Percentiles rank a stretch among this genome's conserved stretches.
Conservation (phyloP, 2,888 invertebrate species). For the Rhodophaea formosa region DNA sequence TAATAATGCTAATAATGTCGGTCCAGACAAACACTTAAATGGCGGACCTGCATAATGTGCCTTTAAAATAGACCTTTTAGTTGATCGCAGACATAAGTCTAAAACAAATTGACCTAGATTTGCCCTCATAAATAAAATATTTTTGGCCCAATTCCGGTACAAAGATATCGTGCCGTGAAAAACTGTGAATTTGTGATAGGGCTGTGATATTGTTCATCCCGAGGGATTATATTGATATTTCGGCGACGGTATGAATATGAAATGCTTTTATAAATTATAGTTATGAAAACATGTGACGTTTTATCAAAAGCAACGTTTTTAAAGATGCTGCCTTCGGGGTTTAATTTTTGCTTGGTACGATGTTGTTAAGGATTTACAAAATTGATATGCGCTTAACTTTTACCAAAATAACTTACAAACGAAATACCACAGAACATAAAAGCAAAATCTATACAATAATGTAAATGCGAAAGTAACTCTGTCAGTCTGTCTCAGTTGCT, state of each 20-base stretch:
- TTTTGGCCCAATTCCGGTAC: slow-evolving; percentile 34
- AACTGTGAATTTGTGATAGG: neutral
- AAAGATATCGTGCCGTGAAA: slow-evolving; percentile 32
- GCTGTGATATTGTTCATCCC: slow-evolving; percentile 2
- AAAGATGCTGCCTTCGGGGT: no score
- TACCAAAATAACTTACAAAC: no score
- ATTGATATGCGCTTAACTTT: no score
- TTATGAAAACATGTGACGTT: no score
- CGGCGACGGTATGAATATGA: neutral
- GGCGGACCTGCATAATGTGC: neutral
- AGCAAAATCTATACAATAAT: no score
- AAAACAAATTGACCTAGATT: slow-evolving; percentile 48
- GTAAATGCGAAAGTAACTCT: no score
- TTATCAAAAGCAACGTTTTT: no score
- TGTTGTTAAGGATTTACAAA: no score
- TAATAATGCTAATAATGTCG: no score
- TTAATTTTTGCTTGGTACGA: no score
- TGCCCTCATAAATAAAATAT: slow-evolving; percentile 44
- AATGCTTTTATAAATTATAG: neutral
- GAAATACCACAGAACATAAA: no score
- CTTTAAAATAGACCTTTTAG: slow-evolving; percentile 37
- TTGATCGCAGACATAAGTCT: slow-evolving; percentile 33
- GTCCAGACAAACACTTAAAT: neutral
- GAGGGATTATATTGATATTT: slow-evolving; percentile 2
- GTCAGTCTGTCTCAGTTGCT: no score